Base-by-base conservation (phyloP, 2,113 vertebrate species). In the Pygoscelis adeliae region DNA sequence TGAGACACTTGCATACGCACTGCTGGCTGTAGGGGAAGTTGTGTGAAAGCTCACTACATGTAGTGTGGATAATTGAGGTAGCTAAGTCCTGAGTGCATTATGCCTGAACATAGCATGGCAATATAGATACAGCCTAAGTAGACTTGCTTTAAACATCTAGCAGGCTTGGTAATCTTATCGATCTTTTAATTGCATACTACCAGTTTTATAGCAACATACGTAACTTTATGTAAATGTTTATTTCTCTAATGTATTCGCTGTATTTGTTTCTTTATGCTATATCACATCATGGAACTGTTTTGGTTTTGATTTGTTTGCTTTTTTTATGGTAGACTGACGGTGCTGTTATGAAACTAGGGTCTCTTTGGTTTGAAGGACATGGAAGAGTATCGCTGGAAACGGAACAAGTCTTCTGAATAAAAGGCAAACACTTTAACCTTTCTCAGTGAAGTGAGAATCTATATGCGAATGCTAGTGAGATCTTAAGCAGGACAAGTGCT, bases 371-470 rank as follows among this genome's bases (percentile, higher is more conserved):
- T 84, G 63, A 77, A 95, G 78, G 83, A 70, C 47, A 22, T 73
- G 66, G 74, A 91, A 88, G 62, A 81, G 34, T 81, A 71, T 91
- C n/a, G 46, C 83, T 97, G 92, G 71, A 94, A 93, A 88, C 4
- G 1, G 58, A 93, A 34, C 26, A 29, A 93, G 80, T 92, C 53
- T 83, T 96, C 55, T 92, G 49, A 97, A 98, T 97, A 98, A 97
- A 98, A 82, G 49, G 89, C 90, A 76, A 96, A 96, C 70, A 34
- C 69, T 91, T 90, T 77, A 93, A 97, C 38, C 53, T 59, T 81
- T 83, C 50, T 66, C 47, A 67, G 3, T 52, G 59, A 69, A 88
- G 50, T 91, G 49, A 16, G 62, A 95, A 87, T 97, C 38, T 83
- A 0, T 95, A 58, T 96, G 49, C 96, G 73, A 69, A 65, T 74